A percentile compares a stretch with the other conserved stretches of the same genome.
Evolutionary conservation across 2,888 invertebrate species (phyloP).

Genomic region (Phortica magna): DNA sequence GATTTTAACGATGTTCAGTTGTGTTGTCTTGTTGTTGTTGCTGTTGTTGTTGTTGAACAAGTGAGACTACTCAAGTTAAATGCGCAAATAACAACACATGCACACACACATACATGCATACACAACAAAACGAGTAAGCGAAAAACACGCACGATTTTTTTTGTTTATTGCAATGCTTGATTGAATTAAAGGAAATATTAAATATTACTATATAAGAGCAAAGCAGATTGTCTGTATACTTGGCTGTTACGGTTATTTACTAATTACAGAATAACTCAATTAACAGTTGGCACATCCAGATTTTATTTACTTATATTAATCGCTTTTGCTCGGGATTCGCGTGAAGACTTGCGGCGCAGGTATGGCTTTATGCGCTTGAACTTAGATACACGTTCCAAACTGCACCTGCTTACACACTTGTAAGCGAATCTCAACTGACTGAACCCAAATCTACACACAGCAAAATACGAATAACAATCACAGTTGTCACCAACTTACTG

Average conservation of each 20-base stretch:
- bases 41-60: background rate
- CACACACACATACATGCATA: background rate
- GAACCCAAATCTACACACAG: background rate
- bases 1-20: background rate
- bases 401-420: conserved; percentile 58
- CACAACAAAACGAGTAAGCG: background rate
- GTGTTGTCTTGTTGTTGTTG: background rate
- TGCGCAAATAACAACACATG: background rate
- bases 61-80: no score
- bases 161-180: background rate
- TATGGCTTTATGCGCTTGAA: background rate
- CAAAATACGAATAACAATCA: background rate
- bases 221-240: background rate
- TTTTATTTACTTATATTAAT: no score
- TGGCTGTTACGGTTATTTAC: background rate
- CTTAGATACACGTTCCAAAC: background rate
- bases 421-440: conserved; percentile 62
- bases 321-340: background rate
- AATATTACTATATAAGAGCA: background rate
- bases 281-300: background rate
- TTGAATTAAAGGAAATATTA: background rate
- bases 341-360: background rate
- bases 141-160: background rate
- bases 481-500: background rate
- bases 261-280: background rate